A percentile compares a stretch with the other conserved stretches of the same genome.
phyloP scores from a whole-genome alignment of 1,140 invertebrate genomes.

The Pollicipes pollicipes region DNA sequence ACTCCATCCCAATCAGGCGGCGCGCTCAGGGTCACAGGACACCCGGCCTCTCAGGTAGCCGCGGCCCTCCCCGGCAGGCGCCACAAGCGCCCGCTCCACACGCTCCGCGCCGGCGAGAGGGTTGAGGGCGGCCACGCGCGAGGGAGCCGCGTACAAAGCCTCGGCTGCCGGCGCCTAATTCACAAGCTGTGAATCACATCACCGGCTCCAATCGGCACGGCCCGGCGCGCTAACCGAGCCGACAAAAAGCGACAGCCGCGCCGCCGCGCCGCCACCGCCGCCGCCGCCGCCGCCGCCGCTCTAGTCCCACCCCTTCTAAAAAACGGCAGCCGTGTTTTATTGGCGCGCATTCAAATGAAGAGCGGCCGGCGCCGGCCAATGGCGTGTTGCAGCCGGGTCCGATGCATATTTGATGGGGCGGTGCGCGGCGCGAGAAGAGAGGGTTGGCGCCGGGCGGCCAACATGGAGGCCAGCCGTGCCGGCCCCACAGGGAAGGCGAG shows the following conservation, averaged over 20 bases:
- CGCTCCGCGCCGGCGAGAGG: background rate
- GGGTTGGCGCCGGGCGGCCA: background rate
- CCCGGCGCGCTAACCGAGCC: too few relatives aligned
- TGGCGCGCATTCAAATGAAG: background rate
- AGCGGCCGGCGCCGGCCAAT: background rate
- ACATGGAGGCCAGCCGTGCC: background rate
- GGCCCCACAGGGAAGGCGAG: background rate
- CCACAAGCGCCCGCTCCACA: background rate
- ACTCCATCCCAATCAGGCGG: too few relatives aligned
- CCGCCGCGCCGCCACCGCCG: too few relatives aligned
- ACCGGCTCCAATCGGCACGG: background rate
- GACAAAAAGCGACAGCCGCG: background rate
- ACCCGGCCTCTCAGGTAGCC: too few relatives aligned
- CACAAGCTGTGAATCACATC: background rate
- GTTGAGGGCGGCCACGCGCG: background rate
- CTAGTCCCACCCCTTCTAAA: background rate
- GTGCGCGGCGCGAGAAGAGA: background rate
- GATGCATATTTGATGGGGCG: constrained; percentile 1
- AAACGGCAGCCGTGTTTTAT: background rate
- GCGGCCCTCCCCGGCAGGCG: too few relatives aligned
- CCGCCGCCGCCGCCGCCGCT: too few relatives aligned
- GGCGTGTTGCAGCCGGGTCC: background rate
- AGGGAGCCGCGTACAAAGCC: background rate
- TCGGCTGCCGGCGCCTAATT: background rate
- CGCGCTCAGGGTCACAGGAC: too few relatives aligned